These are phyloP conservation scores for Zaprionus lineosus DNA, from an alignment of 2,888 invertebrate species.

Conservation along the genomic window DNA sequence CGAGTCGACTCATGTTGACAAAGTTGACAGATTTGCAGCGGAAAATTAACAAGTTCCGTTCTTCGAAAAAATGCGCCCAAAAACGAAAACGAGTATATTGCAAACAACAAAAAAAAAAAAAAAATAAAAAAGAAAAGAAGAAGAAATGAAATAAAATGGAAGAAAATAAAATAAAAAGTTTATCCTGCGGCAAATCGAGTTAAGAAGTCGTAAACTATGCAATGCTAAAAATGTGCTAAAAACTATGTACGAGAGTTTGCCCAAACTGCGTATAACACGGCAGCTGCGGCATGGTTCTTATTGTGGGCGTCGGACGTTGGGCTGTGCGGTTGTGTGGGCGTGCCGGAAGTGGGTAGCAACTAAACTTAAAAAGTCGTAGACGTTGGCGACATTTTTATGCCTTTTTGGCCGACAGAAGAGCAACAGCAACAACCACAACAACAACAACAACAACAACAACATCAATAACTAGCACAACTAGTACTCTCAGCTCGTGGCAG, in stretches of 20 bases:
- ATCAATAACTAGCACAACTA: background rate
- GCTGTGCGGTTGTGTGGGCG: constrained; percentile 3
- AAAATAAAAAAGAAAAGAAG: constrained; percentile 6
- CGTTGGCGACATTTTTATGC: constrained; percentile 55
- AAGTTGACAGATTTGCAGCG: constrained; percentile 77
- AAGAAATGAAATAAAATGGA: constrained; percentile 13
- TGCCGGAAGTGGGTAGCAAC: constrained; percentile 39
- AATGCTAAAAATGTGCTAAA: constrained; percentile 63
- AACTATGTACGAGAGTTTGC: constrained; percentile 43
- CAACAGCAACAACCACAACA: constrained; percentile 27
- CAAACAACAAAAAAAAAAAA: constrained; percentile 13
- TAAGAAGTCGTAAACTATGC: constrained; percentile 74
- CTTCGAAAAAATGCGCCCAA: constrained; percentile 12
- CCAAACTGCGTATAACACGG: constrained; percentile 21
- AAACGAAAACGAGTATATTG: too few species aligned
- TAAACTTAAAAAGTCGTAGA: constrained; percentile 62
- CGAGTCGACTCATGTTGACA: constrained; percentile 10
- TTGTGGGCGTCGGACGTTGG: too few species aligned
- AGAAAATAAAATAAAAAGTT: constrained; percentile 51
- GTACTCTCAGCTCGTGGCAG: background rate
- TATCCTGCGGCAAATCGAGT: constrained; percentile 69
- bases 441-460: too few species aligned
- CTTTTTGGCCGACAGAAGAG: constrained; percentile 27
- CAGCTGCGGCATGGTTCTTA: constrained; percentile 19
- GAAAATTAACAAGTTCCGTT: constrained; percentile 75